A percentile compares a stretch with the other conserved stretches of the same genome.
Evolutionary conservation across 1,140 invertebrate genomes (phyloP).

Genomic region (Subanguina moxae): DNA sequence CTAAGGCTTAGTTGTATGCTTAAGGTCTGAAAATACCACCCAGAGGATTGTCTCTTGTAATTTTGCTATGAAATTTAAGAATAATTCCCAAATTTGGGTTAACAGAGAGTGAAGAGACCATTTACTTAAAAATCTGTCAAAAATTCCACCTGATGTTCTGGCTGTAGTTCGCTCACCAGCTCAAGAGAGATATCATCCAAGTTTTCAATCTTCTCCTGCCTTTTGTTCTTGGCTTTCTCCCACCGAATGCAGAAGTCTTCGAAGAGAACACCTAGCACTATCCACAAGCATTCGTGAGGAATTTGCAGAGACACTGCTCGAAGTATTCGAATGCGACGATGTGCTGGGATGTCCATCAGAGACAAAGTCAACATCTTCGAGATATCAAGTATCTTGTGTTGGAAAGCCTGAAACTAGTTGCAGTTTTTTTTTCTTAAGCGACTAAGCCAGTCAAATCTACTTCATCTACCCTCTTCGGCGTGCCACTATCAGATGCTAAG

Average conservation of each 20-base stretch:
- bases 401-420: neutral
- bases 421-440: neutral
- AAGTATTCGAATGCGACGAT: slow-evolving; percentile 31
- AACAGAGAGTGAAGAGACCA: neutral
- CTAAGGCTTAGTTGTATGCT: no score
- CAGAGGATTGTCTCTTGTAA: no score
- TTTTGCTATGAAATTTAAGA: no score
- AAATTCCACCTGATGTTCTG: slow-evolving; percentile 25
- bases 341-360: slow-evolving; percentile 29
- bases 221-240: slow-evolving; percentile 24
- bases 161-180: slow-evolving; percentile 17
- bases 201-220: slow-evolving; percentile 16
- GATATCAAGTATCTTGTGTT: slow-evolving; percentile 22
- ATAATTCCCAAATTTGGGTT: no score
- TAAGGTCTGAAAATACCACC: no score
- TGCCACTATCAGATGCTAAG: slow-evolving; percentile 5
- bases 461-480: neutral
- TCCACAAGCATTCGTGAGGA: slow-evolving; percentile 20
- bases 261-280: slow-evolving; percentile 27
- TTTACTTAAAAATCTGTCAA: no score
- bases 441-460: slow-evolving; percentile 1
- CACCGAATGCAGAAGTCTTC: slow-evolving; percentile 34
- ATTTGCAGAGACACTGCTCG: slow-evolving; percentile 14
- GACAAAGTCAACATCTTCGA: slow-evolving; percentile 21
- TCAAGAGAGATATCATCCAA: slow-evolving; percentile 31